Evolutionary conservation across 2,797 vertebrate genomes (phyloP).

Genomic region (Carapus acus): DNA sequence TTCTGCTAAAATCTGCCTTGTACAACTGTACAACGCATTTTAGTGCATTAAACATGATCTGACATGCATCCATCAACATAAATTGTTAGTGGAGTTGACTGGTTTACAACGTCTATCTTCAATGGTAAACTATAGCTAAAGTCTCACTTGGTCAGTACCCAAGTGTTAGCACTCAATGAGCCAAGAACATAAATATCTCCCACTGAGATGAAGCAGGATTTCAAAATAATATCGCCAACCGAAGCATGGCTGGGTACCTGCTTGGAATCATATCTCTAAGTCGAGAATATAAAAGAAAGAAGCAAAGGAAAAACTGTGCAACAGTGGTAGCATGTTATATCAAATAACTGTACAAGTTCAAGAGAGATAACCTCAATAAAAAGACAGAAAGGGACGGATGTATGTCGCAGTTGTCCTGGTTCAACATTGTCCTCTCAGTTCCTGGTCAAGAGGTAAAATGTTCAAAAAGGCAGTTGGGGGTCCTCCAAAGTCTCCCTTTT

Average conservation of each 20-base stretch:
- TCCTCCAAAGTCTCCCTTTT: conserved; percentile 55
- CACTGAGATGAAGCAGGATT: conserved; percentile 19
- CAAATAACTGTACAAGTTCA: conserved; percentile 58
- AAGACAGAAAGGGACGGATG: conserved; percentile 50
- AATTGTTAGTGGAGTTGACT: conserved; percentile 55
- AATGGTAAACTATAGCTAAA: conserved; percentile 58
- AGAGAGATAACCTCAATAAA: conserved; percentile 53
- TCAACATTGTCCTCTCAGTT: conserved; percentile 60
- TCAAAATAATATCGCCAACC: conserved; percentile 31
- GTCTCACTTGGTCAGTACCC: conserved; percentile 51
- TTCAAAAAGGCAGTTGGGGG: conserved; percentile 77
- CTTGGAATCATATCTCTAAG: conserved; percentile 37
- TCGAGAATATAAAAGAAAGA: conserved; percentile 76
- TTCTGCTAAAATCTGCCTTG: conserved; percentile 19
- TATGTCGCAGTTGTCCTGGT: conserved; percentile 56
- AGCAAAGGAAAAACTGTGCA: conserved; percentile 65
- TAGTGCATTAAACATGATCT: conserved; percentile 50
- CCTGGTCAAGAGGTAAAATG: conserved; percentile 78
- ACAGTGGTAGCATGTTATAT: conserved; percentile 59
- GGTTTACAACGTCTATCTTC: conserved; percentile 31
- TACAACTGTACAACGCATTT: conserved; percentile 47
- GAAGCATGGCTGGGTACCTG: conserved; percentile 24
- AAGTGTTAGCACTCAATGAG: conserved; percentile 28
- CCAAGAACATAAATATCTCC: conserved; percentile 37
- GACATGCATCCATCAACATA: conserved; percentile 41